Evolutionary conservation across 2,888 invertebrate genomes (phyloP).

Genomic region (Ornithoptera alexandrae): DNA sequence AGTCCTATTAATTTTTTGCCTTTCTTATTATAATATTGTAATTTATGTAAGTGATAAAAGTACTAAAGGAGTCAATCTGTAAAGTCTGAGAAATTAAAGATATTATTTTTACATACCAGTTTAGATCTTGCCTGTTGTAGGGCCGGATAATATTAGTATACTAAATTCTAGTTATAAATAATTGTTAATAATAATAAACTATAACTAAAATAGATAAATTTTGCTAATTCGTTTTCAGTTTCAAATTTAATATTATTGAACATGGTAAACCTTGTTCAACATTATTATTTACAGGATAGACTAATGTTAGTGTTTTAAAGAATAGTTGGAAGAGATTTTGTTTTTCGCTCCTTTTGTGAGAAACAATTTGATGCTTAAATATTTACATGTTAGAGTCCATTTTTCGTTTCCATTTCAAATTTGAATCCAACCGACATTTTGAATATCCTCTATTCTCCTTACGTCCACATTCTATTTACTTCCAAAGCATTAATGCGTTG

Average conservation of each 20-base stretch:
- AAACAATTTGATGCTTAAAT: not conserved
- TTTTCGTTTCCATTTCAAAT: not conserved
- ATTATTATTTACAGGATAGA: not conserved
- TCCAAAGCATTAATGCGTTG: constrained; percentile 50
- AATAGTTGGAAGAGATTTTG: not conserved
- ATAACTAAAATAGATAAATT: not conserved
- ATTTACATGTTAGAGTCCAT: not conserved
- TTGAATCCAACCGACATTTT: constrained; percentile 19
- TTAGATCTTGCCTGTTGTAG: no score
- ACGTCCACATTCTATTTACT: constrained; percentile 32
- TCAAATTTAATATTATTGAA: not conserved
- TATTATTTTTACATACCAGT: no score
- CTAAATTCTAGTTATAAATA: no score
- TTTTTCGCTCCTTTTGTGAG: not conserved
- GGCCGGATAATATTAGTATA: no score
- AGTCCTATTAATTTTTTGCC: no score
- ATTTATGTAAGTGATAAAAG: no score
- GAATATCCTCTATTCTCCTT: constrained; percentile 20
- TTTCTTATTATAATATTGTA: no score
- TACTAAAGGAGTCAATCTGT: no score
- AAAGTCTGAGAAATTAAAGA: no score
- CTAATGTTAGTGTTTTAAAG: not conserved
- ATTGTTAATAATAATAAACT: not conserved
- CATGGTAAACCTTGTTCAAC: not conserved
- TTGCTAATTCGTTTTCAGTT: not conserved